A percentile compares a stretch with the other conserved stretches of the same genome.
These are phyloP conservation scores for Alligator mississippiensis DNA, from an alignment of 2,113 vertebrate genomes.

Conservation along the genomic window DNA sequence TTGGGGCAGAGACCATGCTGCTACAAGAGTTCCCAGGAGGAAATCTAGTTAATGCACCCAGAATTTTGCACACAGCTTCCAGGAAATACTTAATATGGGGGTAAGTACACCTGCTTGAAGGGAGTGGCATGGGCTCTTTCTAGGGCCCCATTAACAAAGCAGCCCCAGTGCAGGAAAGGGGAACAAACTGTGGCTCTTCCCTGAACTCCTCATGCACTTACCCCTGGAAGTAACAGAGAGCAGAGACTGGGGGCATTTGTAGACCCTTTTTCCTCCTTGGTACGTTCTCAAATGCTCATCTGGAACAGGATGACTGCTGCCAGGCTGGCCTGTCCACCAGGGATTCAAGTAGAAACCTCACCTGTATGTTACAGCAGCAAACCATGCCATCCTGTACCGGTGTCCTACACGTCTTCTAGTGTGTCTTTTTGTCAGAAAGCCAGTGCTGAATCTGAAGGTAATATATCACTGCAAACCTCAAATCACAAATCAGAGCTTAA, in stretches of 20 bases:
- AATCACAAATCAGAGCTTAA: background rate
- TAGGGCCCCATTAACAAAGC: background rate
- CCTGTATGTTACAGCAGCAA: too few relatives aligned
- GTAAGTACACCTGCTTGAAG: background rate
- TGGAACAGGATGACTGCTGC: background rate
- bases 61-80: background rate
- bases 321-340: background rate
- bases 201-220: background rate
- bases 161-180: background rate
- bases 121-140: background rate
- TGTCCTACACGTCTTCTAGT: background rate
- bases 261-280: background rate
- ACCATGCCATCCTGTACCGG: background rate
- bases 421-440: background rate
- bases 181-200: background rate
- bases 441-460: background rate
- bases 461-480: background rate
- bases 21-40: background rate
- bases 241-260: background rate
- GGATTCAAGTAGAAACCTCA: background rate
- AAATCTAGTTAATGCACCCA: background rate
- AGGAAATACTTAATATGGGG: background rate
- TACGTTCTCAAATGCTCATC: background rate
- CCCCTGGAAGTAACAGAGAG: background rate
- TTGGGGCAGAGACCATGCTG: background rate